Evolutionary conservation across 37 sponge, comb jelly and placozoan genomes (phyloP).

Genomic region (Chondrilla cf. caribensis): DNA sequence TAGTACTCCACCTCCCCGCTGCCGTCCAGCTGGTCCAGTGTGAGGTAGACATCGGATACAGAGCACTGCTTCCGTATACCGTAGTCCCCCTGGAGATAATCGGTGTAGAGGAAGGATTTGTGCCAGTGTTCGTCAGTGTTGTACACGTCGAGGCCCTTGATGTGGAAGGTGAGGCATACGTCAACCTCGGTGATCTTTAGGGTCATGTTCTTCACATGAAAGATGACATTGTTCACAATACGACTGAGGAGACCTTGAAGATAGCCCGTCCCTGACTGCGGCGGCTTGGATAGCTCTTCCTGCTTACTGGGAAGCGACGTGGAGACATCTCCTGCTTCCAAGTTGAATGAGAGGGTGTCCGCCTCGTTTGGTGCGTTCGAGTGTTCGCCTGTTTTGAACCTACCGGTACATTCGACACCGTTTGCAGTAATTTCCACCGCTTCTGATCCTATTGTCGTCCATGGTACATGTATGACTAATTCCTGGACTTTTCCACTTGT

Average conservation of each 20-base stretch:
- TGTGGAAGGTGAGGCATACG: conserved; percentile 62
- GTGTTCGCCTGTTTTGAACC: conserved; percentile 34
- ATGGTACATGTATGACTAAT: conserved; percentile 85
- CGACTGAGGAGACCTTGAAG: conserved; percentile 58
- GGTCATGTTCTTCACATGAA: conserved; percentile 57
- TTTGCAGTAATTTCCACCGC: conserved; percentile 70
- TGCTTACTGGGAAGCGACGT: not conserved
- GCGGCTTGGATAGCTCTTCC: not conserved
- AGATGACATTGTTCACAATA: conserved; percentile 76
- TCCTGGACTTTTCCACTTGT: conserved; percentile 78
- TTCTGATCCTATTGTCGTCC: conserved; percentile 89
- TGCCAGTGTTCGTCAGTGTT: conserved; percentile 75
- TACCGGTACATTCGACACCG: conserved; percentile 66
- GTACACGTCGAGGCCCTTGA: conserved; percentile 52
- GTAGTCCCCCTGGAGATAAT: conserved; percentile 56
- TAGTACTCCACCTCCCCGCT: conserved; percentile 41
- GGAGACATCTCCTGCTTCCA: not conserved
- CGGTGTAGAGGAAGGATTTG: conserved; percentile 66
- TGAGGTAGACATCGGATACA: conserved; percentile 57
- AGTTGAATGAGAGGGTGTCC: not conserved
- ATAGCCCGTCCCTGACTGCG: conserved; percentile 49
- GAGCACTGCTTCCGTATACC: conserved; percentile 51
- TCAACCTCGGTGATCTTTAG: conserved; percentile 81
- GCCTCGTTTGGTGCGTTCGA: not conserved
- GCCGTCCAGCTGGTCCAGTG: conserved; percentile 56